These are phyloP conservation scores for Lepisosteus osseus DNA, from an alignment of 2,113 vertebrate species.

Conservation along the genomic window DNA sequence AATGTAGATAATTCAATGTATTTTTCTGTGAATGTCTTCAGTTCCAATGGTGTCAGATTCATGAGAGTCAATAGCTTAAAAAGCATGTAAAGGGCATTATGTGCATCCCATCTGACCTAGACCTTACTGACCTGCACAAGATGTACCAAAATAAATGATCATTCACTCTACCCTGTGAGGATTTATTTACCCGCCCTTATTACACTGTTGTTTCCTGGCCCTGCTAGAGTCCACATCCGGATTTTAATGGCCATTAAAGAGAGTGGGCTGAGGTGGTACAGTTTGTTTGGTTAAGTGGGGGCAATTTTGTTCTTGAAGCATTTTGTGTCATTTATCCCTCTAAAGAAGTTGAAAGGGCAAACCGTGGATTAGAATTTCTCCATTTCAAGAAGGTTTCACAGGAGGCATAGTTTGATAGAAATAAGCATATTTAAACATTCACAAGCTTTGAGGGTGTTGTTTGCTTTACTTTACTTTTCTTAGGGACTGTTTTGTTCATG, in stretches of 20 bases:
- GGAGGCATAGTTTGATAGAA: too few species aligned
- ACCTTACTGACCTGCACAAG: conserved; percentile 44
- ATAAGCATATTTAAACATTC: too few species aligned
- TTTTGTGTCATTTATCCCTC: conserved; percentile 61
- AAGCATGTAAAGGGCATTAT: conserved; percentile 51
- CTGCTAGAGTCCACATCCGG: conserved; percentile 56
- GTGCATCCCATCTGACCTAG: conserved; percentile 50
- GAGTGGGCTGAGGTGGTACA: conserved; percentile 38
- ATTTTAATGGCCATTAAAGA: conserved; percentile 67
- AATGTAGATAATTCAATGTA: conserved; percentile 37
- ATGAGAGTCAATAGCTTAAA: conserved; percentile 53
- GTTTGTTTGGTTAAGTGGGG: conserved; percentile 61
- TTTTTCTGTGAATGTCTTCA: conserved; percentile 58
- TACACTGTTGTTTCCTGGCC: conserved; percentile 57
- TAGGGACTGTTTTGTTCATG: too few species aligned
- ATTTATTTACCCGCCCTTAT: conserved; percentile 56
- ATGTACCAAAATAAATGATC: conserved; percentile 32
- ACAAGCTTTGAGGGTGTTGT: too few species aligned
- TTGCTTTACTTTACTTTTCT: too few species aligned
- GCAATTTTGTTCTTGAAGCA: conserved; percentile 64
- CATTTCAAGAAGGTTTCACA: too few species aligned
- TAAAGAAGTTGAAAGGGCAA: conserved; percentile 19
- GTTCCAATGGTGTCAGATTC: conserved; percentile 41
- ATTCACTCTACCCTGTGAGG: conserved; percentile 50
- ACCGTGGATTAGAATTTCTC: too few species aligned